Base-by-base conservation (phyloP, 1,140 invertebrate species). In the Drosophila suzukii region DNA sequence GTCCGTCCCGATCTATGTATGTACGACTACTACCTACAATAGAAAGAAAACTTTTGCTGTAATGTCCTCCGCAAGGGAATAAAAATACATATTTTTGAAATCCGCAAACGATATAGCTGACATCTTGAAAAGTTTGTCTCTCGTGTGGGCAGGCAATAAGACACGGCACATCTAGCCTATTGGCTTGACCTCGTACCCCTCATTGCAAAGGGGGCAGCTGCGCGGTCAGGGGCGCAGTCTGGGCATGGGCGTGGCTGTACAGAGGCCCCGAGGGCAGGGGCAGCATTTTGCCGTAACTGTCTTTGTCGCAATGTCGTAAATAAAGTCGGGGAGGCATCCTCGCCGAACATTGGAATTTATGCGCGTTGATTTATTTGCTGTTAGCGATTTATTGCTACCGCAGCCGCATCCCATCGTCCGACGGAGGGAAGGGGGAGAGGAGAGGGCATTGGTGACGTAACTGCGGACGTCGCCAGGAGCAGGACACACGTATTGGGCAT, bases 311-410 rank as follows among this genome's bases (percentile, higher is more conserved):
- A 86, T 88, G 83, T 88, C 84, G 84, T 88, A 88, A 88, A 88
- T 88, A 88, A 88, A 88, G 84, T 84, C 84, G 77, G 80, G 84
- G 78, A 83, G 74, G 65, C 74, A 63, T 81, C 89, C 73, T 81
- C 83, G 88, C 77, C 60, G 84, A 77, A 84, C 89, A 89, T 89
- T 91, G 89, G 89, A 89, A 91, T 91, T 91, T 91, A 91, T 91
- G 81, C 74, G 84, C 88, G 78, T 82, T 91, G 89, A 91, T 91
- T 91, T 91, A 91, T 91, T 91, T 91, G 89, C 89, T 89, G 84
- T 91, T 91, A 88, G 84, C 84, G 81, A 91, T 91, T 91, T 91
- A 91, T 91, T 91, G 85, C 84, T 91, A 81, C 81, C 84, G 83
- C 83, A 86, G 83, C 71, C 74, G 74, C 83, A 86, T 76, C 78